A percentile compares a stretch with the other conserved stretches of the same genome.
These are phyloP conservation scores for Nilaparvata lugens DNA, from an alignment of 1,140 invertebrate genomes.

Conservation along the genomic window DNA sequence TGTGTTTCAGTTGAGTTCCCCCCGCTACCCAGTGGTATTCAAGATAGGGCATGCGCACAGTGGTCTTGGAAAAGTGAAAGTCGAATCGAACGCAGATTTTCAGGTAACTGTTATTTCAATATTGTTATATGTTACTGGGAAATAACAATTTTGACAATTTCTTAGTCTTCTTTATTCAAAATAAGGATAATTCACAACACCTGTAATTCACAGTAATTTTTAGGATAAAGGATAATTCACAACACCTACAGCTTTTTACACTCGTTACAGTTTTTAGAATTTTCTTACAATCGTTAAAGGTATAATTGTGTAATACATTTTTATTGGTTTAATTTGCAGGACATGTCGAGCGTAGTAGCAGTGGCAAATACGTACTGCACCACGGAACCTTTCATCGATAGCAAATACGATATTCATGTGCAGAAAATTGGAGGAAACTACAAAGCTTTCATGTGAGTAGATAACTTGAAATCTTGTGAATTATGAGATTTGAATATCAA, in stretches of 20 bases:
- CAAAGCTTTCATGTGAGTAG: slow-evolving; percentile 91
- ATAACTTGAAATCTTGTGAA: too few relatives aligned
- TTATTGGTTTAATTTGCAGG: too few relatives aligned
- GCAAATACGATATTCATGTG: slow-evolving; percentile 94
- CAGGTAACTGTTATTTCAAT: slow-evolving; percentile 52
- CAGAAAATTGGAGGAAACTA: slow-evolving; percentile 97
- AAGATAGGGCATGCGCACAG: slow-evolving; percentile 96
- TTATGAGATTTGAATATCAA: too few relatives aligned
- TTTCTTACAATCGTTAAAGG: too few relatives aligned
- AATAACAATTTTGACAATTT: too few relatives aligned
- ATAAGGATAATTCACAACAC: too few relatives aligned
- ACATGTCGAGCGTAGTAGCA: slow-evolving; percentile 76
- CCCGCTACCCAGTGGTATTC: slow-evolving; percentile 80
- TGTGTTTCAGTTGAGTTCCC: slow-evolving; percentile 52
- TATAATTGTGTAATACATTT: too few relatives aligned
- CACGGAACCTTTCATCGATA: slow-evolving; percentile 90
- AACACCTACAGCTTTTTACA: too few relatives aligned
- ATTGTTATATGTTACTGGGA: neutral
- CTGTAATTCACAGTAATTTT: too few relatives aligned
- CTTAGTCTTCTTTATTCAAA: too few relatives aligned
- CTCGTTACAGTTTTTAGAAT: too few relatives aligned
- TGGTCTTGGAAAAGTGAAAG: slow-evolving; percentile 87
- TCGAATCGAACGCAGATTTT: slow-evolving; percentile 70
- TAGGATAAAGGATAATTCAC: too few relatives aligned
- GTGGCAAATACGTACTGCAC: slow-evolving; percentile 85